Conservation (phyloP, 1,140 invertebrate species). For the Heliothis subflexa region DNA sequence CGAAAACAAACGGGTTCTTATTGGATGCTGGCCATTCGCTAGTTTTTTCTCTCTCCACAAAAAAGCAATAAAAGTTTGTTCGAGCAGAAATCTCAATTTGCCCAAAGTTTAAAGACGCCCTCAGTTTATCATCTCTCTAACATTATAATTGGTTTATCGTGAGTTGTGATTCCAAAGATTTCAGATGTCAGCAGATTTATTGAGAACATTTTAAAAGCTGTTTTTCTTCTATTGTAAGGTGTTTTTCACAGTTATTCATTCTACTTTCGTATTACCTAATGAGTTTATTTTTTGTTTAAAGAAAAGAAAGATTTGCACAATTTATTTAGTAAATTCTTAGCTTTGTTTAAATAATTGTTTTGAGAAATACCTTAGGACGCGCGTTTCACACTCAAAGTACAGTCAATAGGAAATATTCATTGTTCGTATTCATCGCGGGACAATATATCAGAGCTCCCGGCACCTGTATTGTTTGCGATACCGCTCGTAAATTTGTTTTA, state of each 20-base stretch:
- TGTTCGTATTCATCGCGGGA: slow-evolving; percentile 23
- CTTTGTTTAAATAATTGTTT: background rate
- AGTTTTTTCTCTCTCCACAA: slow-evolving; percentile 51
- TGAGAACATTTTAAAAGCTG: background rate
- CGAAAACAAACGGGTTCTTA: slow-evolving; percentile 31
- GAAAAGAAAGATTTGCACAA: too few relatives aligned
- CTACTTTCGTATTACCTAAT: too few relatives aligned
- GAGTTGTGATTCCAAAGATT: slow-evolving; percentile 40
- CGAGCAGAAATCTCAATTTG: slow-evolving; percentile 67
- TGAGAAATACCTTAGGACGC: background rate
- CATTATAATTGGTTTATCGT: slow-evolving; percentile 56
- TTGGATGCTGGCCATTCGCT: slow-evolving; percentile 14
- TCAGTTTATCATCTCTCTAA: slow-evolving; percentile 53
- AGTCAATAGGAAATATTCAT: slow-evolving; percentile 17
- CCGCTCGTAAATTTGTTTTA: slow-evolving; percentile 41
- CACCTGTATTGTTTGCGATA: slow-evolving; percentile 40
- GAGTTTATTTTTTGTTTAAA: too few relatives aligned
- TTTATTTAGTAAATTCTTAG: too few relatives aligned
- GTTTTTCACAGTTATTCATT: too few relatives aligned
- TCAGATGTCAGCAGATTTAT: background rate
- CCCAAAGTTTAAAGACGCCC: slow-evolving; percentile 54
- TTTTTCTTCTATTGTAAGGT: background rate
- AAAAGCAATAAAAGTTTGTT: slow-evolving; percentile 71
- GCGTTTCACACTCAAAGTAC: background rate
- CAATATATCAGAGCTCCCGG: slow-evolving; percentile 20